These are phyloP conservation scores for Cromileptes altivelis DNA, from an alignment of 2,113 vertebrate genomes.

Conservation along the genomic window DNA sequence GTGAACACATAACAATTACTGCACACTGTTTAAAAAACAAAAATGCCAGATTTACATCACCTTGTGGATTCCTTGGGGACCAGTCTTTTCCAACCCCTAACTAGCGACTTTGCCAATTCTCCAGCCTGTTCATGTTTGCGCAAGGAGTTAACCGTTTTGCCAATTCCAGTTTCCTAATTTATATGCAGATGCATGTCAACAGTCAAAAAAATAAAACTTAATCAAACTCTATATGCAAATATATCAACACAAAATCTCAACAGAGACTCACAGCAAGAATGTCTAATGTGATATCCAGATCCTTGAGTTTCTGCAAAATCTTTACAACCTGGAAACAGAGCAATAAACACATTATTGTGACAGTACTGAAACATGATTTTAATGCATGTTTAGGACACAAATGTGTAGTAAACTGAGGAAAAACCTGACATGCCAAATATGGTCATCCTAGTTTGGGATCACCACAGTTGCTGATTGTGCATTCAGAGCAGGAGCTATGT, in stretches of 20 bases:
- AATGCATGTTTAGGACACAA: neutral
- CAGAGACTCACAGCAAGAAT: conserved; percentile 87
- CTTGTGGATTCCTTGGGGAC: conserved; percentile 81
- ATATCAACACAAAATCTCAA: neutral
- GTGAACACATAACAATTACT: neutral
- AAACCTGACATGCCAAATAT: conserved; percentile 70
- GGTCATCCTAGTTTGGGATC: conserved; percentile 68
- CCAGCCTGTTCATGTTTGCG: conserved; percentile 86
- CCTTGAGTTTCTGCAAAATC: conserved; percentile 85
- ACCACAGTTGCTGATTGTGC: conserved; percentile 81
- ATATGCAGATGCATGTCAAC: neutral
- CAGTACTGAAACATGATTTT: neutral
- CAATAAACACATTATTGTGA: neutral
- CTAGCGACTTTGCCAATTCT: conserved; percentile 84
- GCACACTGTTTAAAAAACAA: neutral
- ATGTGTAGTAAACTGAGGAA: neutral
- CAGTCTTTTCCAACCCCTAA: conserved; percentile 87
- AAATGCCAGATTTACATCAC: conserved; percentile 56
- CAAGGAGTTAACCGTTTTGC: conserved; percentile 87
- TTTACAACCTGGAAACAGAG: conserved; percentile 86
- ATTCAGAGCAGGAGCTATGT: conserved; percentile 78
- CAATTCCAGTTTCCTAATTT: conserved; percentile 89
- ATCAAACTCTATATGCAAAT: neutral
- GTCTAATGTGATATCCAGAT: conserved; percentile 88
- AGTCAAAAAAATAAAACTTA: neutral